These are phyloP conservation scores for Cyprinus carpio DNA, from an alignment of 2,113 vertebrate species.

Conservation along the genomic window DNA sequence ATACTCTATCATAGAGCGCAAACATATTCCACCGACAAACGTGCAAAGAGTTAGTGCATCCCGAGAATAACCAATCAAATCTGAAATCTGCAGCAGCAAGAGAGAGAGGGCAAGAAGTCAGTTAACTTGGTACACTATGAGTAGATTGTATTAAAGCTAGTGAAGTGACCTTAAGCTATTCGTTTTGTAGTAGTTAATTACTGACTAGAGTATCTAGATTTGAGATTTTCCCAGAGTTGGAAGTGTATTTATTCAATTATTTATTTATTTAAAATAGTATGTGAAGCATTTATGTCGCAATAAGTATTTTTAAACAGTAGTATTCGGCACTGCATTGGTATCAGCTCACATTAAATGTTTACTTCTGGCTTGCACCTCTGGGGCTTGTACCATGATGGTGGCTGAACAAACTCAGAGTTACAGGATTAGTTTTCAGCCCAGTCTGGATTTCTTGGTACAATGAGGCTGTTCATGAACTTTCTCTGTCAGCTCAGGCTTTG, in stretches of 20 bases:
- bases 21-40: conserved; percentile 47
- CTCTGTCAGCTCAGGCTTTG: too few relatives aligned
- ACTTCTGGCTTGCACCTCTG: too few relatives aligned
- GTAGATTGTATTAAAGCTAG: neutral
- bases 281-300: too few relatives aligned
- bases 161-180: neutral
- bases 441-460: too few relatives aligned
- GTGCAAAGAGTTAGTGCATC: neutral
- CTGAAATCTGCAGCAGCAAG: neutral
- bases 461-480: too few relatives aligned
- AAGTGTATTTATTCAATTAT: too few relatives aligned
- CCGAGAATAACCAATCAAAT: conserved; percentile 1
- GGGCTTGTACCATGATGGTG: too few relatives aligned
- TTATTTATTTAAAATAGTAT: too few relatives aligned
- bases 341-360: too few relatives aligned
- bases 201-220: neutral
- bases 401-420: too few relatives aligned
- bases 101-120: neutral
- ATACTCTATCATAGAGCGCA: conserved; percentile 48
- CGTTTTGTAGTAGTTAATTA: neutral
- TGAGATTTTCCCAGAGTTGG: neutral
- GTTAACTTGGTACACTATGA: neutral
- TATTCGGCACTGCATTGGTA: neutral
- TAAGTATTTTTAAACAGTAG: neutral
- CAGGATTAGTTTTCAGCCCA: too few relatives aligned